A percentile compares a stretch with the other conserved stretches of the same genome.
Evolutionary conservation across 64 coral and sea anemone genomes (phyloP).

Genomic region (Pocillopora verrucosa): DNA sequence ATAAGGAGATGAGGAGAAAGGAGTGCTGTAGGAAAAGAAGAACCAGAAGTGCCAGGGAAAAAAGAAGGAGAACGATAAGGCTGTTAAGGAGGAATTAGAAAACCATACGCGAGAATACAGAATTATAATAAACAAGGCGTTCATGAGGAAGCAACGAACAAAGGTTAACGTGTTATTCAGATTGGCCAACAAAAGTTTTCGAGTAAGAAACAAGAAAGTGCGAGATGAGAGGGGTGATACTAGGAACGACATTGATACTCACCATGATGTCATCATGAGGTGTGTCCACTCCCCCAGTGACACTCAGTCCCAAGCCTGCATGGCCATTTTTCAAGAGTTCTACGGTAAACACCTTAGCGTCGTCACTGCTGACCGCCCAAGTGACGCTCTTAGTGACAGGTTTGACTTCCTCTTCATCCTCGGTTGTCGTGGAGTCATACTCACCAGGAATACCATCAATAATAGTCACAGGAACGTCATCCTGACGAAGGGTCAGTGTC

Average conservation of each 20-base stretch:
- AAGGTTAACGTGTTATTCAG: no score
- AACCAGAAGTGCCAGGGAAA: background rate
- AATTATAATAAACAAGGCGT: background rate
- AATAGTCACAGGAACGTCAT: conserved; percentile 83
- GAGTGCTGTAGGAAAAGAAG: background rate
- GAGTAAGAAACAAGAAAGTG: background rate
- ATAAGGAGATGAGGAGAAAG: background rate
- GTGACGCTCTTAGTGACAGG: conserved; percentile 64
- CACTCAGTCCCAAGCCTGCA: conserved; percentile 69
- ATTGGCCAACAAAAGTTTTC: no score
- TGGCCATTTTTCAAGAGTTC: conserved; percentile 68
- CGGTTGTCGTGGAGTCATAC: conserved; percentile 7
- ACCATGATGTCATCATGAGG: conserved; percentile 72
- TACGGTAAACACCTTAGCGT: conserved; percentile 73
- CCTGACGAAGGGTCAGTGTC: conserved; percentile 72
- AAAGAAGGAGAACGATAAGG: background rate
- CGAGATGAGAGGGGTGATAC: background rate
- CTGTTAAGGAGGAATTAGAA: no score
- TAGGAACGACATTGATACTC: background rate
- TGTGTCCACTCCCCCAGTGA: conserved; percentile 70
- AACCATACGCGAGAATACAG: background rate
- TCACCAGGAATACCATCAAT: conserved; percentile 91
- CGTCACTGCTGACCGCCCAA: conserved; percentile 64
- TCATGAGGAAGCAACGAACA: background rate
- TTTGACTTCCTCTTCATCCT: conserved; percentile 27